Evolutionary conservation across 92 coral and sea anemone genomes (phyloP).

Genomic region (Anthopleura xanthogrammica): DNA sequence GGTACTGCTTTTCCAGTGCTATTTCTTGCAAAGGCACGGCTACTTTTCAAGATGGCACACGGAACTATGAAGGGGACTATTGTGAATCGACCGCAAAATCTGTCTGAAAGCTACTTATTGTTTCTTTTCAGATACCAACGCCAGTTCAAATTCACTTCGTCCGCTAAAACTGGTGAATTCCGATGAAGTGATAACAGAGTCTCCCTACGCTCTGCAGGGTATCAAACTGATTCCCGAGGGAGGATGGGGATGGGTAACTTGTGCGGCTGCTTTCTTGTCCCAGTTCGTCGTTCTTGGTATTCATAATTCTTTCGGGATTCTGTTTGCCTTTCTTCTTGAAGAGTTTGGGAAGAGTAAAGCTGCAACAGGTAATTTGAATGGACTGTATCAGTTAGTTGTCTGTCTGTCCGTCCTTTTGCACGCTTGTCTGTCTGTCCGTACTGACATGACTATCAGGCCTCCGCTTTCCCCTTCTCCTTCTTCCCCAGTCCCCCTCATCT

Average conservation of each 20-base stretch:
- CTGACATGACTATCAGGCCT: background rate
- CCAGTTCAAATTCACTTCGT: background rate
- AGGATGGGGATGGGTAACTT: conserved; percentile 70
- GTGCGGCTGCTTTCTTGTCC: conserved; percentile 60
- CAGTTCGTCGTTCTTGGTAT: conserved; percentile 84
- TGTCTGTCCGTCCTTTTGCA: background rate
- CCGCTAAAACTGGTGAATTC: background rate
- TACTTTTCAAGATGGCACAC: too few relatives aligned
- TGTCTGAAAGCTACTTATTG: background rate
- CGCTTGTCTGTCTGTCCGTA: background rate
- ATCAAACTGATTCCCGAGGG: conserved; percentile 47
- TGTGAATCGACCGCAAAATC: background rate
- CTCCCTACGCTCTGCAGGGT: conserved; percentile 21
- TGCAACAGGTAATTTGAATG: conserved; percentile 41
- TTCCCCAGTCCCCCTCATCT: too few relatives aligned
- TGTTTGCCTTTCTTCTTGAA: conserved; percentile 52
- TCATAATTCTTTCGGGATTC: conserved; percentile 78
- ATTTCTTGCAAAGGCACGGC: too few relatives aligned
- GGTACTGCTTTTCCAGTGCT: too few relatives aligned
- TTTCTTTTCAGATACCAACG: conserved; percentile 13
- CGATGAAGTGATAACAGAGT: conserved; percentile 12
- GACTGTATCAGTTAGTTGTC: background rate
- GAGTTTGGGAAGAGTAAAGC: conserved; percentile 66
- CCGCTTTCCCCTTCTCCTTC: too few relatives aligned
- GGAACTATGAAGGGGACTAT: too few relatives aligned